These are phyloP conservation scores for Tragopan temminckii DNA, from an alignment of 2,797 vertebrate species.

Conservation along the genomic window DNA sequence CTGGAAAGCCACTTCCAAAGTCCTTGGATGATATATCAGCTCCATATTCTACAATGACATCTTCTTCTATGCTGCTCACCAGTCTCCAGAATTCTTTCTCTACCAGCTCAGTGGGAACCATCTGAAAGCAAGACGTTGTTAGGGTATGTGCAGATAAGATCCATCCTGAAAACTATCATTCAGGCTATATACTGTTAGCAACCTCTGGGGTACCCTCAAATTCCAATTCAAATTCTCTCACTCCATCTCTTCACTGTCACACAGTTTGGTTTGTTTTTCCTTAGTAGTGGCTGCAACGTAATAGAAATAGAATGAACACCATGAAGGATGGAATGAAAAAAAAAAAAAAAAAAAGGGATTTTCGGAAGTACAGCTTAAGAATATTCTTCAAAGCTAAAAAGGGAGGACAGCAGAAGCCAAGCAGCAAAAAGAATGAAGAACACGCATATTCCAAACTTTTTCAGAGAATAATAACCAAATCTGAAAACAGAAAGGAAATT, in stretches of 20 bases:
- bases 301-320: not conserved
- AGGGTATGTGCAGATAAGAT: not conserved
- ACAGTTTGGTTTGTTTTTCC: not conserved
- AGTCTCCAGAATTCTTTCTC: slow-evolving; percentile 99
- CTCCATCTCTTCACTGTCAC: not conserved
- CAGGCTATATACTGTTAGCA: not conserved
- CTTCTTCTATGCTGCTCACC: slow-evolving; percentile 98
- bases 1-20: slow-evolving; percentile 96
- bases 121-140: slow-evolving; percentile 80
- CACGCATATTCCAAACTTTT: not conserved
- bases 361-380: not conserved
- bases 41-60: slow-evolving; percentile 98
- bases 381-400: not conserved
- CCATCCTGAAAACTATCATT: not conserved
- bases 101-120: slow-evolving; percentile 98
- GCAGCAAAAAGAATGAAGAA: not conserved
- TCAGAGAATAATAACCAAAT: not conserved
- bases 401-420: not conserved
- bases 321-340: not conserved
- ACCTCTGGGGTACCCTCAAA: not conserved
- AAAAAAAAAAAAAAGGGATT: not conserved
- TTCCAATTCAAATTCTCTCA: not conserved
- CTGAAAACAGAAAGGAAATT: not conserved
- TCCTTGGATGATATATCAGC: slow-evolving; percentile 98
- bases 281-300: not conserved